Percentiles rank a stretch among this genome's conserved stretches.
Conservation (phyloP, 2,113 vertebrate species). For the Boulengeromyrus knoepffleri region DNA sequence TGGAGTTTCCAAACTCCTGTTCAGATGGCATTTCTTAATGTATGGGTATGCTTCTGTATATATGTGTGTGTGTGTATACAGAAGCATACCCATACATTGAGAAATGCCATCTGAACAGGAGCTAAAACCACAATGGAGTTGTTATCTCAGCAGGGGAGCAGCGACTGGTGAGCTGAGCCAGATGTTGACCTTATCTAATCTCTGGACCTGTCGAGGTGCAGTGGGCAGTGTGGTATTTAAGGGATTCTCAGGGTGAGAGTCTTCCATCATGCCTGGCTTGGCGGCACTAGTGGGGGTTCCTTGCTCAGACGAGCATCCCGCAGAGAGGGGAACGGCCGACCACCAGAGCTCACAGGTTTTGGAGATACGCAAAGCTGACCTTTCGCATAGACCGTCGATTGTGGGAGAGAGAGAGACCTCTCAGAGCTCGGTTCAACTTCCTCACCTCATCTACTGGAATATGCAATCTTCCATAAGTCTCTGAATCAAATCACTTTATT, state of each 20-base stretch:
- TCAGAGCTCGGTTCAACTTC: not conserved
- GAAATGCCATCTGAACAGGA: not conserved
- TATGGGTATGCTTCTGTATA: no score
- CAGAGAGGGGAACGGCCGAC: not conserved
- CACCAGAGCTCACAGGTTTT: not conserved
- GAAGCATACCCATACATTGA: no score
- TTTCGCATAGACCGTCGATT: not conserved
- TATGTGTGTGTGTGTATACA: no score
- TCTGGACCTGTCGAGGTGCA: not conserved
- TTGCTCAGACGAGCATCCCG: not conserved
- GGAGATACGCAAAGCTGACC: not conserved
- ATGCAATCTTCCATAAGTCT: not conserved
- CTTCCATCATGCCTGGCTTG: not conserved
- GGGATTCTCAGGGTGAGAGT: not conserved
- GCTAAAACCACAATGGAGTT: not conserved
- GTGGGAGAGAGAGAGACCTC: not conserved
- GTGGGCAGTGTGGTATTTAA: not conserved
- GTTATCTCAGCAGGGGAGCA: not conserved
- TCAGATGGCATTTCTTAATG: no score
- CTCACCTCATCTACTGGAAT: not conserved
- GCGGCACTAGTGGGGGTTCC: not conserved
- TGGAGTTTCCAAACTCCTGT: no score
- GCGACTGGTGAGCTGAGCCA: not conserved
- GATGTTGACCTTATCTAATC: constrained; percentile 11
- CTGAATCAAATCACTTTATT: not conserved